phyloP scores from a whole-genome alignment of 2,797 vertebrate species.

The Spheniscus humboldti region DNA sequence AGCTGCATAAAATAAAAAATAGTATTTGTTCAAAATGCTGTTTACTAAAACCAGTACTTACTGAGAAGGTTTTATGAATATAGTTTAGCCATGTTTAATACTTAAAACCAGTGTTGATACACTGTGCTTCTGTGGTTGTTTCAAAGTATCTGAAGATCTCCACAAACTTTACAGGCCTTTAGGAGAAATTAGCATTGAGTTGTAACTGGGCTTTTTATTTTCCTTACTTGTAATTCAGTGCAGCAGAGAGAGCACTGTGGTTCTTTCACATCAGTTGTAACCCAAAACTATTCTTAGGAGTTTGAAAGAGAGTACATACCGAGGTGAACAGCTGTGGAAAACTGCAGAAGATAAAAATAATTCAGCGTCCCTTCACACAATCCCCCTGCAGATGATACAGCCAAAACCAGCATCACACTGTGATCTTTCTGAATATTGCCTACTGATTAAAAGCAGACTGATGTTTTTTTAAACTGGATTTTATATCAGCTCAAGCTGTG shows the following conservation, averaged over 20 bases:
- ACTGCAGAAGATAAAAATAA: neutral
- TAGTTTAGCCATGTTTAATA: neutral
- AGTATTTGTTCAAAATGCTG: neutral
- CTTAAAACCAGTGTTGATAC: neutral
- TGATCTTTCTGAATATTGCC: neutral
- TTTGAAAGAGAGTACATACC: neutral
- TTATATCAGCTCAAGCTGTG: neutral
- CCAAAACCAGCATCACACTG: neutral
- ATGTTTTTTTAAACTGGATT: neutral
- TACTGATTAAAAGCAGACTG: neutral
- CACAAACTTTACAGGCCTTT: neutral
- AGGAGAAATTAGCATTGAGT: neutral
- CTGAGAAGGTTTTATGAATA: neutral
- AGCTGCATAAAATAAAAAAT: neutral
- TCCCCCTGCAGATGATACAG: neutral
- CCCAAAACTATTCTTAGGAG: neutral
- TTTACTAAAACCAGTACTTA: neutral
- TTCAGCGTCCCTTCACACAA: neutral
- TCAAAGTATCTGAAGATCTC: neutral
- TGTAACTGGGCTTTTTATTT: neutral
- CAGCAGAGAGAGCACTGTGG: neutral
- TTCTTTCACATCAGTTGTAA: neutral
- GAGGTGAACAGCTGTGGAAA: neutral
- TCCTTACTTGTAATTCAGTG: neutral
- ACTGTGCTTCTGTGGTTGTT: neutral